Evolutionary conservation across 2,888 invertebrate genomes (phyloP).

Genomic region (Odontocerum albicorne): DNA sequence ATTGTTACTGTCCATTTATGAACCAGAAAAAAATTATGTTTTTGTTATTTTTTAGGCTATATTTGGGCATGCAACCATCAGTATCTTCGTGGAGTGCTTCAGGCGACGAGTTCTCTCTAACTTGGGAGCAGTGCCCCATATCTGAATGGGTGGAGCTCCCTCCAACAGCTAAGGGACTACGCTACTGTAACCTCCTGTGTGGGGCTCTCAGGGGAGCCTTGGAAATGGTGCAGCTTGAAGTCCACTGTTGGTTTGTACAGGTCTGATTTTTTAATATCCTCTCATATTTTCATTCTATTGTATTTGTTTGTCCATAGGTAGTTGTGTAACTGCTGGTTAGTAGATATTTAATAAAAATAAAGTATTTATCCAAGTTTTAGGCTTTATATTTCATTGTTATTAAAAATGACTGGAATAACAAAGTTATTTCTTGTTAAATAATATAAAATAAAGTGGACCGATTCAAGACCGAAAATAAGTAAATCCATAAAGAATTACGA

Average conservation of each 20-base stretch:
- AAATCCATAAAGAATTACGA: too few species aligned
- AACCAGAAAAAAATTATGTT: too few species aligned
- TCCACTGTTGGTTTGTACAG: constrained; percentile 90
- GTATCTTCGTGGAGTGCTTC: constrained; percentile 93
- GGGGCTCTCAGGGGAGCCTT: constrained; percentile 92
- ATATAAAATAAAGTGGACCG: too few species aligned
- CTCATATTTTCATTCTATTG: background rate
- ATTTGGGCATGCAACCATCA: constrained; percentile 88
- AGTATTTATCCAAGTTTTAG: too few species aligned
- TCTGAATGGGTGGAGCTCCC: constrained; percentile 98
- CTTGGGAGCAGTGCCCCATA: constrained; percentile 93
- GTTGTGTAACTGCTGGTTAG: too few species aligned
- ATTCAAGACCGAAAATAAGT: too few species aligned
- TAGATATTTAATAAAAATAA: too few species aligned
- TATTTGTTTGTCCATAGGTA: background rate
- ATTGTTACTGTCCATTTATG: too few species aligned
- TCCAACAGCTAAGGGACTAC: constrained; percentile 75
- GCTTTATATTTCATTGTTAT: too few species aligned
- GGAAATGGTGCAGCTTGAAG: constrained; percentile 98
- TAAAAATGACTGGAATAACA: too few species aligned
- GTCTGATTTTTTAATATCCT: constrained; percentile 44
- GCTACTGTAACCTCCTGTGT: constrained; percentile 91
- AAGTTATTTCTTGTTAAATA: too few species aligned
- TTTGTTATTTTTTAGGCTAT: constrained; percentile 67
- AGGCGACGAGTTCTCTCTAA: constrained; percentile 95